A percentile compares a stretch with the other conserved stretches of the same genome.
phyloP scores from a whole-genome alignment of 2,113 vertebrate genomes.

The Uria aalge region DNA sequence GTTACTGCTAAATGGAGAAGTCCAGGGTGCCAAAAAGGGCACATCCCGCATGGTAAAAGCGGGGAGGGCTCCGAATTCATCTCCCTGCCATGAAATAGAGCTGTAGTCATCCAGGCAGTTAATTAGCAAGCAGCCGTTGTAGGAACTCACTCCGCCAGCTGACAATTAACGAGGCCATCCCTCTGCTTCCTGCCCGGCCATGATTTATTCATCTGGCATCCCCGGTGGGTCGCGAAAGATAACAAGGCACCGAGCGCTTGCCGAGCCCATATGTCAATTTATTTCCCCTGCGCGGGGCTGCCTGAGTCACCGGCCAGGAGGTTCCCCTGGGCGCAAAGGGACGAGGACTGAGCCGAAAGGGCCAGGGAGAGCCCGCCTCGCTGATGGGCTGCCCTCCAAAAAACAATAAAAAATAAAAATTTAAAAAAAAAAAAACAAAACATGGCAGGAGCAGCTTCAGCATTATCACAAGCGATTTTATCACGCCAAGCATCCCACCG shows the following conservation, averaged over 20 bases:
- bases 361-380: neutral
- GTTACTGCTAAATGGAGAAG: neutral
- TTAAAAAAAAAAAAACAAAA: neutral
- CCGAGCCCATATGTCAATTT: conserved; percentile 58
- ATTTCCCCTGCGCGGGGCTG: neutral
- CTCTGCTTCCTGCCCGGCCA: conserved; percentile 61
- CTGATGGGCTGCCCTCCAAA: neutral
- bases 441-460: neutral
- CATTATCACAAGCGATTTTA: fast-evolving
- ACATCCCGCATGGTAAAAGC: neutral
- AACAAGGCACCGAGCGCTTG: conserved; percentile 20
- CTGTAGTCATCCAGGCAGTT: conserved; percentile 23
- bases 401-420: neutral
- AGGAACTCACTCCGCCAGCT: neutral
- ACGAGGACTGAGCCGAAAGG: neutral
- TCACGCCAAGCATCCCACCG: neutral
- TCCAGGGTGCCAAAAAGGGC: neutral
- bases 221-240: neutral
- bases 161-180: conserved; percentile 54
- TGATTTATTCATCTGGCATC: conserved; percentile 74
- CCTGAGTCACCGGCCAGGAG: neutral
- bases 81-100: conserved; percentile 26
- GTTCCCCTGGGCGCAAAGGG: neutral
- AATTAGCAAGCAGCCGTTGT: conserved; percentile 23
- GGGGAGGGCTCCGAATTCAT: neutral